Percentiles rank a stretch among this genome's conserved stretches.
These are phyloP conservation scores for Aphidius gifuensis DNA, from an alignment of 1,140 invertebrate genomes.

Conservation along the genomic window DNA sequence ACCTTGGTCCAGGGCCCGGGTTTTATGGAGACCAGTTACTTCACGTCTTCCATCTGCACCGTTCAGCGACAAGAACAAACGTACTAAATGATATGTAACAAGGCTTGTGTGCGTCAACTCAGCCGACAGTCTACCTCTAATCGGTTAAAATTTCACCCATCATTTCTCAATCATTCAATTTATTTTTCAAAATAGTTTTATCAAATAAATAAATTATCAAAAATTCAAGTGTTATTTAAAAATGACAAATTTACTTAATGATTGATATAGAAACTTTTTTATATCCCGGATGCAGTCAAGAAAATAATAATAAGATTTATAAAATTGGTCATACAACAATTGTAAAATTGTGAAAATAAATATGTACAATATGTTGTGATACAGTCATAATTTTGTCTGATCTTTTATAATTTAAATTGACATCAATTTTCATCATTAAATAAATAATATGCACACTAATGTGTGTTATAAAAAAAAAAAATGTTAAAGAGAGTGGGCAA, in stretches of 20 bases:
- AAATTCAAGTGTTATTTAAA: no score
- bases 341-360: no score
- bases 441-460: not conserved
- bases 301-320: no score
- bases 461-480: not conserved
- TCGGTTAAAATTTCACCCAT: conserved; percentile 3
- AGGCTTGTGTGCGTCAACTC: conserved; percentile 42
- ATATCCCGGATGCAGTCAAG: no score
- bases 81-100: conserved; percentile 66
- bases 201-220: no score
- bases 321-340: not conserved
- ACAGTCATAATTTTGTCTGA: conserved; percentile 13
- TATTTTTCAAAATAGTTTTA: not conserved
- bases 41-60: conserved; percentile 59
- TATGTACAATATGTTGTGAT: not conserved
- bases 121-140: conserved; percentile 31
- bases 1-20: conserved; percentile 43
- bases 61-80: conserved; percentile 77
- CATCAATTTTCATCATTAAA: conserved; percentile 27
- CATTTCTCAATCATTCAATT: not conserved
- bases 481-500: conserved; percentile 40
- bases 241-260: no score
- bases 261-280: no score
- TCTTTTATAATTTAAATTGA: conserved; percentile 19
- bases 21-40: conserved; percentile 54